phyloP scores from a whole-genome alignment of 37 sponge, comb jelly and placozoan species.

The Lycopodina hypogea region DNA sequence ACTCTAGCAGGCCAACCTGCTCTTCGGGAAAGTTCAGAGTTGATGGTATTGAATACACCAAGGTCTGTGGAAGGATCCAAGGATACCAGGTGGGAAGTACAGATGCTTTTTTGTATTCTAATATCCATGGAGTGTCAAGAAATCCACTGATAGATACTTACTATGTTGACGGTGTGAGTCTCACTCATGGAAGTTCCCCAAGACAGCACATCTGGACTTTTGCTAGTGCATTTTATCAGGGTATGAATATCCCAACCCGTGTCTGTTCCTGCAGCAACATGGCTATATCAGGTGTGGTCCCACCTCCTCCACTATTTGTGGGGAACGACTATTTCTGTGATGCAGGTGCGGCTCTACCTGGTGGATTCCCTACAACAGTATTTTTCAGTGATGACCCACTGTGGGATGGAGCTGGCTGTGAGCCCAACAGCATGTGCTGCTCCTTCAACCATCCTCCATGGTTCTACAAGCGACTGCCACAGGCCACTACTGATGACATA shows the following conservation, averaged over 20 bases:
- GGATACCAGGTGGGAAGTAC: background rate
- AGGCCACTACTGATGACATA: constrained; percentile 23
- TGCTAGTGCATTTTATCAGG: background rate
- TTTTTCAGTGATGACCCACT: constrained; percentile 40
- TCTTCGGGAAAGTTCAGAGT: background rate
- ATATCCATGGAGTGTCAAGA: background rate
- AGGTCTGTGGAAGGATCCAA: background rate
- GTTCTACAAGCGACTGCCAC: constrained; percentile 34
- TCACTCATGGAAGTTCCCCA: constrained; percentile 4
- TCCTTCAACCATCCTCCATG: constrained; percentile 41
- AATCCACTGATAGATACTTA: background rate
- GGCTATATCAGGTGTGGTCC: background rate
- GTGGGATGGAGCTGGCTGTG: constrained; percentile 55
- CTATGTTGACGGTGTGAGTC: constrained; percentile 13
- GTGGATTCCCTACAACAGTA: background rate
- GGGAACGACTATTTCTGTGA: constrained; percentile 53
- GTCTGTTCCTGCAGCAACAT: background rate
- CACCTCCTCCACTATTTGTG: constrained; percentile 14
- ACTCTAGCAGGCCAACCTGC: too few relatives aligned
- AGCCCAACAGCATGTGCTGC: constrained; percentile 36
- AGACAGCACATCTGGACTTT: constrained; percentile 8
- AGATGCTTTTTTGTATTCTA: too few relatives aligned
- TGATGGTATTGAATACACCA: background rate
- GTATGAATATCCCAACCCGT: background rate
- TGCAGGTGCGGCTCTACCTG: constrained; percentile 6